Evolutionary conservation across 2,888 invertebrate species (phyloP), one percentile per base, ranked within the genome.

Genomic region (Sarcophaga subvicina): DNA sequence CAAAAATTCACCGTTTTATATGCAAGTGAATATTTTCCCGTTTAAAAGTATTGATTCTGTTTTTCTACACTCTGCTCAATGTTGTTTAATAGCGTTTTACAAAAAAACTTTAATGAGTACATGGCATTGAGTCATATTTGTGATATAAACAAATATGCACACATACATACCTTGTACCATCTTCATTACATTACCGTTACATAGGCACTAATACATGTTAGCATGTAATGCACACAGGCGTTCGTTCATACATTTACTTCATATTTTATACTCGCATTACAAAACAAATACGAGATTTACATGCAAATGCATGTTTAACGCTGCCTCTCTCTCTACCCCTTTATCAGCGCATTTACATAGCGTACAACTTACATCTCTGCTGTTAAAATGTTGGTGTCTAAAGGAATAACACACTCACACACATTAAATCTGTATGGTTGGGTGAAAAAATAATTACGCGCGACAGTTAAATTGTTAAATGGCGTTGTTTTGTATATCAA

Each of bases 391-490:
- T 37, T 37, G 37, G 8, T 37, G 37, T 37, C 37, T 37, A 37
- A 37, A 37, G 37, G 37, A 37, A 59, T 5, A 60, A 45, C 67
- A 47, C 22, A 22, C 37, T 2, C 37, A 10, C 8, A 37, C 37
- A 37, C 37, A 37, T 37, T 37, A 37, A 37, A 37, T 37, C 37
- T 2, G 10, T 37, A 37, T 10, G 37, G 10, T 10, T 37, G 37
- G 37, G 8, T 37, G 37, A 10, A 83, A 88, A 82, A 84, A 83
- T 88, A 85, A 88, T 88, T 84, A 82, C 75, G 79, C 49, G 83
- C 84, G 70, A 82, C 87, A 84, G 77, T 85, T 78, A 84, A 88
- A 85, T 85, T 88, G 81, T 88, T 88, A 88, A 88, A 79, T 84
- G 81, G 71, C 81, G 67, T 79, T 87, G 59, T 75, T 81, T 79